Evolutionary conservation across 2,797 vertebrate species (phyloP).

Genomic region (Liasis olivaceus): DNA sequence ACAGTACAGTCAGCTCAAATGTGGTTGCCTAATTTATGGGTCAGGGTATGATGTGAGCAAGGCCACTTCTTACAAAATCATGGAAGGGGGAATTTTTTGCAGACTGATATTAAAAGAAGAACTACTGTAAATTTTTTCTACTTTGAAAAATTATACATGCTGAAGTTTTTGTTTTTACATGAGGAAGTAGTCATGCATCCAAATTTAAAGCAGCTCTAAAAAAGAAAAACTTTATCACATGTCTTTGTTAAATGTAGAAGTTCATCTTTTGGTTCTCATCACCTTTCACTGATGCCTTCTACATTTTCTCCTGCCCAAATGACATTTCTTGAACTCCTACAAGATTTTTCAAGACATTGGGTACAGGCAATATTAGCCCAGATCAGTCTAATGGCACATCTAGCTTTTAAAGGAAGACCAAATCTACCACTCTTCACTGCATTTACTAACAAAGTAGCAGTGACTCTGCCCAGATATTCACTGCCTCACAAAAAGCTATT

Average conservation of each 20-base stretch:
- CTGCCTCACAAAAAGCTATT: neutral
- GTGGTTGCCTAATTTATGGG: no score
- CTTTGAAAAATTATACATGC: neutral
- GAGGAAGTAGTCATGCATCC: neutral
- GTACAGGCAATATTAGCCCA: neutral
- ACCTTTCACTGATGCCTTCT: neutral
- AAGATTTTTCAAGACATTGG: neutral
- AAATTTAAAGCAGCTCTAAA: neutral
- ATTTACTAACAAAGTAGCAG: neutral
- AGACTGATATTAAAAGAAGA: neutral
- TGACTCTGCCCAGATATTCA: neutral
- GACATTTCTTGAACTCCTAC: neutral
- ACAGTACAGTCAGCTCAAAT: no score
- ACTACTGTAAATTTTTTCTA: neutral
- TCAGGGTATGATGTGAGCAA: neutral
- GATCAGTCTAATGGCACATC: neutral
- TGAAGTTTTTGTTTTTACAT: neutral
- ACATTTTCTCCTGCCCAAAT: conserved; percentile 1
- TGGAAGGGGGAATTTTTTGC: neutral
- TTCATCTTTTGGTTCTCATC: neutral
- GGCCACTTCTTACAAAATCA: neutral
- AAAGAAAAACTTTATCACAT: neutral
- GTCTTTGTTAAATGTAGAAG: neutral
- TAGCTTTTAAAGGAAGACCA: neutral
- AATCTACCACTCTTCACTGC: neutral